Percentiles rank a stretch among this genome's conserved stretches.
phyloP scores from a whole-genome alignment of 1,140 invertebrate genomes.

The Whitmania pigra region DNA sequence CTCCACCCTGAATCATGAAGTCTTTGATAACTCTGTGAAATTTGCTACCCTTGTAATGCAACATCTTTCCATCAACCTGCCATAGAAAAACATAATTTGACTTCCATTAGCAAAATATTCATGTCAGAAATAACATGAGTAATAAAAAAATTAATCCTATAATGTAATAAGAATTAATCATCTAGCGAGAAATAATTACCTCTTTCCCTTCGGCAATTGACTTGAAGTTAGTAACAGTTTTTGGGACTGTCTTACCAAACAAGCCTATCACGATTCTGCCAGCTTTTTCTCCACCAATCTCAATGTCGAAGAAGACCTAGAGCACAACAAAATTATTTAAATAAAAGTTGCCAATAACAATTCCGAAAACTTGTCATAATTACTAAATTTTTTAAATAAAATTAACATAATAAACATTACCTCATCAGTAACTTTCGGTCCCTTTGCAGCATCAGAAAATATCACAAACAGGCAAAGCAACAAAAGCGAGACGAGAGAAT shows the following conservation, averaged over 20 bases:
- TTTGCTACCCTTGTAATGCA: conserved; percentile 40
- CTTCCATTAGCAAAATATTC: no score
- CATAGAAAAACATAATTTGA: no score
- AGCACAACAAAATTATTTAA: conserved; percentile 8
- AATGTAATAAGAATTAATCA: no score
- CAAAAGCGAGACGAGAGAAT: background rate
- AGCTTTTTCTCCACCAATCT: conserved; percentile 60
- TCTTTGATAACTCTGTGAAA: conserved; percentile 42
- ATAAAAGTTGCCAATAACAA: background rate
- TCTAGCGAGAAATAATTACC: background rate
- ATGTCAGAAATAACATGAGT: no score
- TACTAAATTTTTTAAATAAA: background rate
- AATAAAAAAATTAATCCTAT: no score
- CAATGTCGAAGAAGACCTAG: conserved; percentile 77
- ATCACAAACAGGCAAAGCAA: background rate
- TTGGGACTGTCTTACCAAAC: conserved; percentile 83
- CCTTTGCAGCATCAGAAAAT: conserved; percentile 13
- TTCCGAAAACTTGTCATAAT: background rate
- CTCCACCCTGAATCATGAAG: conserved; percentile 48
- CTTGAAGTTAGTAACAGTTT: conserved; percentile 82
- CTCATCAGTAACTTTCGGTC: conserved; percentile 20
- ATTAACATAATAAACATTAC: background rate
- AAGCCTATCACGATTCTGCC: conserved; percentile 80
- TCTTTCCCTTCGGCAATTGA: conserved; percentile 53
- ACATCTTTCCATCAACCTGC: conserved; percentile 22